Percentiles rank a stretch among this genome's conserved stretches.
phyloP scores from a whole-genome alignment of 2,888 invertebrate genomes.

The Agrilus biguttatus region DNA sequence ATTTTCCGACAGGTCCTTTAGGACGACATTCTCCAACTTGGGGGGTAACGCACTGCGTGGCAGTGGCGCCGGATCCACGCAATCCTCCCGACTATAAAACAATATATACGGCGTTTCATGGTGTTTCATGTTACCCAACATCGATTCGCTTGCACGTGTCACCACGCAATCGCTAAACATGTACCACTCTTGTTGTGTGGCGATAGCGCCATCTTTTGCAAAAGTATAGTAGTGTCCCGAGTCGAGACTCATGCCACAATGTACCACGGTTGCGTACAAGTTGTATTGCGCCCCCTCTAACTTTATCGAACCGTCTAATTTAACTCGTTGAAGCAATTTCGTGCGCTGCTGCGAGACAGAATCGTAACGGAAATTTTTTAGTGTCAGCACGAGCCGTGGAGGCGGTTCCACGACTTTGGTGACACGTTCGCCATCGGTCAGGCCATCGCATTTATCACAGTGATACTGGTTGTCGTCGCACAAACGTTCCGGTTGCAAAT shows the following conservation, averaged over 20 bases:
- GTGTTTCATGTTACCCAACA: constrained; percentile 47
- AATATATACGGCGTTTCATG: constrained; percentile 74
- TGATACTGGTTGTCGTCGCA: constrained; percentile 71
- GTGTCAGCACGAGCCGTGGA: constrained; percentile 60
- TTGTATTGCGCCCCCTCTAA: constrained; percentile 43
- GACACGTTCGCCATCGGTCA: constrained; percentile 63
- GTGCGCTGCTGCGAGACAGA: constrained; percentile 56
- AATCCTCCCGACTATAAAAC: constrained; percentile 46
- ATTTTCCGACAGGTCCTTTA: constrained; percentile 22
- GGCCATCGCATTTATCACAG: constrained; percentile 58
- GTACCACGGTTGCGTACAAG: constrained; percentile 72
- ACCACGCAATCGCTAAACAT: constrained; percentile 72
- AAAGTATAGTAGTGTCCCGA: constrained; percentile 82
- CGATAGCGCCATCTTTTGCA: constrained; percentile 42
- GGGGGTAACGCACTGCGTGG: constrained; percentile 18
- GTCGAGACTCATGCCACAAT: constrained; percentile 68
- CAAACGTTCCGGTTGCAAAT: constrained; percentile 61
- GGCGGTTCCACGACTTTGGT: constrained; percentile 59
- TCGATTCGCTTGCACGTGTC: constrained; percentile 40
- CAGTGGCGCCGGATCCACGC: constrained; percentile 21
- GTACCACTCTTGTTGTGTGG: constrained; percentile 45
- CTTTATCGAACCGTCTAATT: constrained; percentile 42
- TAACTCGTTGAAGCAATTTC: constrained; percentile 53
- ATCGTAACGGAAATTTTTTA: constrained; percentile 69
- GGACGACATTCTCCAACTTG: constrained; percentile 19